A percentile compares a stretch with the other conserved stretches of the same genome.
These are phyloP conservation scores for Micromys minutus DNA, from an alignment of 2,113 vertebrate genomes.

Conservation along the genomic window DNA sequence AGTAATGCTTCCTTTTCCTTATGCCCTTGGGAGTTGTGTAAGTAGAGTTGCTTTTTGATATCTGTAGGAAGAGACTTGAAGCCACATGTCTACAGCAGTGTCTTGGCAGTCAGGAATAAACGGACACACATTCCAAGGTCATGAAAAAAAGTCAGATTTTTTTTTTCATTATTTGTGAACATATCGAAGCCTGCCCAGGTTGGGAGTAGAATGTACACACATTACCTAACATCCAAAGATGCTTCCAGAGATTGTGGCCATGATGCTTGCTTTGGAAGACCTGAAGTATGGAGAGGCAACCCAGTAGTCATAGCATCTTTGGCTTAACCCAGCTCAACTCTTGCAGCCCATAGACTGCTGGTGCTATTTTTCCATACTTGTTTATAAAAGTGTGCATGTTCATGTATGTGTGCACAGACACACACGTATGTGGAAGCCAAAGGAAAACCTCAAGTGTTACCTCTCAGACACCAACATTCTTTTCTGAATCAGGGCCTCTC, in stretches of 20 bases:
- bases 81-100: too few relatives aligned
- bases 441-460: neutral
- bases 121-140: too few relatives aligned
- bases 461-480: too few relatives aligned
- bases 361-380: neutral
- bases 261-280: neutral
- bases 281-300: neutral
- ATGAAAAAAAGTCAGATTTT: too few relatives aligned
- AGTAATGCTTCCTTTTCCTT: neutral
- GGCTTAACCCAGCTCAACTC: neutral
- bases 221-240: neutral
- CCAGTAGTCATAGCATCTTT: too few relatives aligned
- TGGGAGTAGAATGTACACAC: neutral
- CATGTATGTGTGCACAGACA: neutral
- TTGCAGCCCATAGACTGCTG: neutral
- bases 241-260: neutral
- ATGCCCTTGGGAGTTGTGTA: neutral
- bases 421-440: neutral
- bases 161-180: neutral
- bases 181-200: neutral
- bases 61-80: neutral
- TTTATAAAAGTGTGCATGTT: neutral
- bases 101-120: neutral
- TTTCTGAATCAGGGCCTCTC: neutral
- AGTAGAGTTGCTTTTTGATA: neutral